Conservation (phyloP, 2,797 vertebrate species). For the Rhabdomys pumilio region DNA sequence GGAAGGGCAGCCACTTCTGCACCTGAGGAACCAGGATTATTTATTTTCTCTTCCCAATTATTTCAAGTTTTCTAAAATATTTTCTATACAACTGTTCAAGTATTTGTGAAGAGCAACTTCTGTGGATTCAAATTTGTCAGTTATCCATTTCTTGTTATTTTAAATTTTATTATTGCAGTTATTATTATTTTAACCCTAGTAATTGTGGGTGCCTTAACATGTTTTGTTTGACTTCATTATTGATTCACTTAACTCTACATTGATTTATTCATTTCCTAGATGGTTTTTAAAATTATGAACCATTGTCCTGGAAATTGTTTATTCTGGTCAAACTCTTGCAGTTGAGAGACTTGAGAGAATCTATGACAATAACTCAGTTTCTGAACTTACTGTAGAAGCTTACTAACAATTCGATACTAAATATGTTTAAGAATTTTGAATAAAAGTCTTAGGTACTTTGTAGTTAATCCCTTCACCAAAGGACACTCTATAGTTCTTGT, state of each 20-base stretch:
- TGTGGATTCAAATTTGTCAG: neutral
- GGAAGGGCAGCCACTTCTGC: neutral
- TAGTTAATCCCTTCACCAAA: constrained; percentile 5
- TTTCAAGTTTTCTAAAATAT: neutral
- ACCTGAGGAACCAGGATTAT: neutral
- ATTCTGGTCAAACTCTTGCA: constrained; percentile 12
- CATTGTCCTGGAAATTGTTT: neutral
- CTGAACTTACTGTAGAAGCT: neutral
- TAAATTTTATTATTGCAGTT: neutral
- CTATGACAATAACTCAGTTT: neutral
- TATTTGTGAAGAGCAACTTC: neutral
- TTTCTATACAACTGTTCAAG: neutral
- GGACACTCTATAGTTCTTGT: neutral
- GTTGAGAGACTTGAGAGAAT: neutral
- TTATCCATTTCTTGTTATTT: constrained; percentile 7
- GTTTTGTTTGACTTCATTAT: neutral
- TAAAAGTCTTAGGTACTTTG: neutral
- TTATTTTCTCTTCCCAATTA: neutral
- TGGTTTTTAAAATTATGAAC: neutral
- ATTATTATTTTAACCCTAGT: neutral
- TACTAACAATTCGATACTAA: neutral
- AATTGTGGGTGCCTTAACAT: neutral
- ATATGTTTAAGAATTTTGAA: neutral
- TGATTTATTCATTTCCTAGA: neutral
- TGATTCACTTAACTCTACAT: neutral